Conservation (phyloP, 2,113 vertebrate genomes). For the Lophura nycthemera region DNA sequence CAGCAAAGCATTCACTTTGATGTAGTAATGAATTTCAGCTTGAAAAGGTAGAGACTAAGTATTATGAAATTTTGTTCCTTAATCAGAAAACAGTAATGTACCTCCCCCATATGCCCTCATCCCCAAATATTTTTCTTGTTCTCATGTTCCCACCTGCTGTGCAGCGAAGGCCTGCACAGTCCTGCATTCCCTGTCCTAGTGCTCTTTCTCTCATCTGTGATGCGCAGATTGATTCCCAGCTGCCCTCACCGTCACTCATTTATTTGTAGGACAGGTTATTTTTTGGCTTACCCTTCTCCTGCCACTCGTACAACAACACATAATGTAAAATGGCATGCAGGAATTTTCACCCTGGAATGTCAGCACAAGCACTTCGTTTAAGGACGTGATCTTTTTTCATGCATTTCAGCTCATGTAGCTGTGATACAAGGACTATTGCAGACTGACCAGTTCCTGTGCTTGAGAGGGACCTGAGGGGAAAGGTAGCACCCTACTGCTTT, state of each 20-base stretch:
- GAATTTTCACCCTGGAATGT: background rate
- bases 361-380: background rate
- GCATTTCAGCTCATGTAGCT: background rate
- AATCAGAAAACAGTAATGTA: background rate
- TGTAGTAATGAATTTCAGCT: conserved; percentile 10
- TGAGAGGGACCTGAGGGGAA: background rate
- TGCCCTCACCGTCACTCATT: background rate
- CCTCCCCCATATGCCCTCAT: rapidly evolving
- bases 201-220: background rate
- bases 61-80: background rate
- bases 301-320: background rate
- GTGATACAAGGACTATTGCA: background rate
- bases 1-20: background rate
- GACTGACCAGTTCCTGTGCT: background rate
- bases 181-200: background rate
- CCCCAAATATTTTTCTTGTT: background rate
- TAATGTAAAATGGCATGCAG: background rate
- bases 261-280: background rate
- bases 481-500: background rate
- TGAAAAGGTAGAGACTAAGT: background rate
- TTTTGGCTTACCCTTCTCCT: background rate
- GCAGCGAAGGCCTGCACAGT: background rate
- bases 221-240: rapidly evolving
- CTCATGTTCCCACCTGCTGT: background rate
- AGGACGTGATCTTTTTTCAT: background rate